Evolutionary conservation across 2,888 invertebrate species (phyloP).

Genomic region (Sesia bembeciformis): DNA sequence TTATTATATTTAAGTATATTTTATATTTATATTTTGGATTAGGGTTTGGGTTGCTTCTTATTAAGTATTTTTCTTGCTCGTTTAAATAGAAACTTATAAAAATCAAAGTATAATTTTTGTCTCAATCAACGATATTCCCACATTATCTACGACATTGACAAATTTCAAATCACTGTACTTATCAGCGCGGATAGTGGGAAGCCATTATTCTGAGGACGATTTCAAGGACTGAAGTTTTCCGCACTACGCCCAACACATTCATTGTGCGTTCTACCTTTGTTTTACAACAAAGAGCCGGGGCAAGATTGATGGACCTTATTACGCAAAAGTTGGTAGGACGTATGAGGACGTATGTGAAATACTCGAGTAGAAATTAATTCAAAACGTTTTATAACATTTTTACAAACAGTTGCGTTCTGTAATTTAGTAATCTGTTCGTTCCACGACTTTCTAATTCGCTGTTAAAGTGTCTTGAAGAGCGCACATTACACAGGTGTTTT

Average conservation of each 20-base stretch:
- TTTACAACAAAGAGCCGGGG: conserved; percentile 23
- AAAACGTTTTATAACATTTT: background rate
- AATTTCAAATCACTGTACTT: conserved; percentile 12
- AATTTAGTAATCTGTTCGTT: background rate
- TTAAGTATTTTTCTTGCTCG: too few relatives aligned
- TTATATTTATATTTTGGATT: too few relatives aligned
- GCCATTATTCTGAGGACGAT: conserved; percentile 32
- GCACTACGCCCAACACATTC: conserved; percentile 14
- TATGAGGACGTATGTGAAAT: background rate
- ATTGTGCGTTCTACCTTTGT: conserved; percentile 17
- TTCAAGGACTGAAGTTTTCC: conserved; percentile 30
- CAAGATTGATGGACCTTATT: conserved; percentile 6
- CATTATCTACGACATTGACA: too few relatives aligned
- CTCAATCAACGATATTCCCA: too few relatives aligned
- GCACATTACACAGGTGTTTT: too few relatives aligned
- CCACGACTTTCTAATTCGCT: too few relatives aligned
- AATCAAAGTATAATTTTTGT: too few relatives aligned
- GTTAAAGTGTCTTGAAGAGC: too few relatives aligned
- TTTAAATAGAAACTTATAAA: too few relatives aligned
- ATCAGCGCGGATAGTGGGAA: conserved; percentile 33
- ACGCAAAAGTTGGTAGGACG: background rate
- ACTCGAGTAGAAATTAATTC: background rate
- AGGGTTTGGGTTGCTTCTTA: too few relatives aligned
- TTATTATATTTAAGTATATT: too few relatives aligned
- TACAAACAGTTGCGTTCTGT: background rate